Base-by-base conservation (phyloP, 2,797 vertebrate genomes). In the Danio choprae region DNA sequence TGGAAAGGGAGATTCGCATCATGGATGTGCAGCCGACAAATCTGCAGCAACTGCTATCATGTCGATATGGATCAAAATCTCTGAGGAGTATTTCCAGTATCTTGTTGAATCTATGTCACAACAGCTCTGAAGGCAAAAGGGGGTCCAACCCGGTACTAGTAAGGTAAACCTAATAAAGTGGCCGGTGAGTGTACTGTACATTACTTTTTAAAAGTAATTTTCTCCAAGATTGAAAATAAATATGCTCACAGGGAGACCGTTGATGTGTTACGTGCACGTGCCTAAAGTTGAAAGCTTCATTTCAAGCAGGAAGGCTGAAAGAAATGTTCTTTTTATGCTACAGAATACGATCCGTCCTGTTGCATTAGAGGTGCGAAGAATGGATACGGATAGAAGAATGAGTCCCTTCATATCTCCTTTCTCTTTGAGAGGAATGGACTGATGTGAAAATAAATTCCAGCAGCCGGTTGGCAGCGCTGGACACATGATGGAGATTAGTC, bases 401-500 rank as follows among this genome's bases (percentile, higher is more conserved):
- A 81, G 12, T 60, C 65, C 74, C 51, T 80, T 83, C 80, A 79
- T 71, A 11, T 67, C 51, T 77, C 38, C 41, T 55, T 22, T 74
- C 29, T 69, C 46, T 29, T 29, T 6, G 16, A 20, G 43, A 16
- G 58, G 74, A 62, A 43, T 58, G 46, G 56, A 63, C 12, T 63
- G 50, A 79, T 83, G 60, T 60, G 77, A 80, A 80, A 79, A 77
- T 73, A 53, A 74, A 68, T 82, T 81, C 70, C 72, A 50, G 60
- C 64, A 56, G 38, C 51, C 59, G 10, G 38, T 83, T 50, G 58
- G 56, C 36, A 77, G 29, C 41, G 62, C n/a, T 13, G 44, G 51
- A 59, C 83, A 86, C 70, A 77, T 82, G 79, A 84, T 50, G 22
- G 73, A 80, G 80, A 86, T 83, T 84, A 82, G 64, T 43, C 64